Evolutionary conservation across 1,140 invertebrate species (phyloP), one percentile per base, ranked within the genome.

Genomic region (Stegodyphus dumicola): DNA sequence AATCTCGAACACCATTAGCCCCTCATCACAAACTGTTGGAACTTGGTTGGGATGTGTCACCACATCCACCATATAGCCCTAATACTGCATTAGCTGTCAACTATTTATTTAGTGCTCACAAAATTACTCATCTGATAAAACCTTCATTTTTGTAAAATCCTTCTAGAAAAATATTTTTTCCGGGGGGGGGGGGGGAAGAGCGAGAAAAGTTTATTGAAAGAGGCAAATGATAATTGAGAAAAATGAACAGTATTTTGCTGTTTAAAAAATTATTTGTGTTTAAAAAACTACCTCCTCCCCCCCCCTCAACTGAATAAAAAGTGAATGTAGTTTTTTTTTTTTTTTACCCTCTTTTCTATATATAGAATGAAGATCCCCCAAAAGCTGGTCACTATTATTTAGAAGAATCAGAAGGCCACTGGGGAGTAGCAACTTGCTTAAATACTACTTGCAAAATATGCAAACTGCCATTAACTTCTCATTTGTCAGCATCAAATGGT

Each of bases 401-500:
- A 76, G 85, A 86, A 76, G 85, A 86, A 53, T 77, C 77, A 56
- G 52, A 80, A 81, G 80, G 73, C 76, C 77, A 80, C 53, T 86
- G 85, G 85, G 85, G 85, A 54, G 64, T 86, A 33, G 75, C 67
- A 80, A 86, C 73, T 7, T 77, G 53, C 1, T 64, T 86, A 64
- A 76, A 70, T 53, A 52, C 75, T 51, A 49, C 51, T 51, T 86
- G 85, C 51, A 79, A 65, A 81, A 17, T 79, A 17, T 86, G 85
- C 76, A 80, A 77, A 86, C 54, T 86, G 71, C 71, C 85, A 51
- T 54, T 86, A 33, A 80, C 85, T 10, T 79, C 85, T 33, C 85
- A 86, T 69, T 76, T 86, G 51, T 75, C 85, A 17, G 60, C 77
- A n/a, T 80, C 85, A n/a, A 64, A 71, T 54, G 65, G 77, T 13